Conservation (phyloP, 2,113 vertebrate genomes). For the Nothocercus nigrocapillus region DNA sequence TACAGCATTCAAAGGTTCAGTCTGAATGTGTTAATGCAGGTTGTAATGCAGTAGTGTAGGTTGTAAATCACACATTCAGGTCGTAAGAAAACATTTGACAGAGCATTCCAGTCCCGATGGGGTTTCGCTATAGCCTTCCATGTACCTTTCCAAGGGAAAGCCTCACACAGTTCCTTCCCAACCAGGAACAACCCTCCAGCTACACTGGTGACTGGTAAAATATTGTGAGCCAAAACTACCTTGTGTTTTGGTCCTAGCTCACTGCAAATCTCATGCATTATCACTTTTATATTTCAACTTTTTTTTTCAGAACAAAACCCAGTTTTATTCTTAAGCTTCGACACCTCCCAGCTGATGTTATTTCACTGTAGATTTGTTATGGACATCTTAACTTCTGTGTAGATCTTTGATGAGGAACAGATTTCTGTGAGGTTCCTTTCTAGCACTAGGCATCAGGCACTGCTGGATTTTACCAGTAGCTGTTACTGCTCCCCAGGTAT, state of each 20-base stretch:
- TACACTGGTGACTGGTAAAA: background rate
- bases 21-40: background rate
- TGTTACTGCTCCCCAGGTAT: background rate
- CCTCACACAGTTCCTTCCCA: background rate
- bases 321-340: background rate
- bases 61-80: background rate
- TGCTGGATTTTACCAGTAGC: background rate
- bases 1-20: background rate
- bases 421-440: background rate
- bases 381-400: background rate
- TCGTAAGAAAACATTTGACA: background rate
- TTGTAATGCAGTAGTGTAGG: background rate
- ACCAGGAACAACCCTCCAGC: background rate
- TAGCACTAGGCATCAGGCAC: background rate
- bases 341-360: background rate
- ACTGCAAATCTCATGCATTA: background rate
- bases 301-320: background rate
- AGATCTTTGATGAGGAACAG: background rate
- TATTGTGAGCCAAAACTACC: background rate
- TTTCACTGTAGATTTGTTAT: background rate
- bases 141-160: background rate
- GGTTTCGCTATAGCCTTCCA: slow-evolving; percentile 3
- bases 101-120: background rate
- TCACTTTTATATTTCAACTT: background rate
- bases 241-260: background rate